These are phyloP conservation scores for Lasioglossum marginatum DNA, from an alignment of 2,888 invertebrate species.

Conservation along the genomic window DNA sequence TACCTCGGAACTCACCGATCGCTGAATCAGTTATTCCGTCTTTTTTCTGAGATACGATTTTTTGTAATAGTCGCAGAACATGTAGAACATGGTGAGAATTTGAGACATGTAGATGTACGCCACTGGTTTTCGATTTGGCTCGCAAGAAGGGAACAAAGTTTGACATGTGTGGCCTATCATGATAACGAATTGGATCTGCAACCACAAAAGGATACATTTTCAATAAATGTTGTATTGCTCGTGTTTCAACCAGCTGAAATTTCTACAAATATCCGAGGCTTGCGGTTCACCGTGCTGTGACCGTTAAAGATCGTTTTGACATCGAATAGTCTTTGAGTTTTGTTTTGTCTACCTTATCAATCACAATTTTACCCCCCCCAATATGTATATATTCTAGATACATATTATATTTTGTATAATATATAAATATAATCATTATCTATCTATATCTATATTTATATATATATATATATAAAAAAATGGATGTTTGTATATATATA, in stretches of 20 bases:
- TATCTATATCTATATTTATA: no score
- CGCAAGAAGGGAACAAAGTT: conserved; percentile 87
- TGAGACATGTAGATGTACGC: conserved; percentile 87
- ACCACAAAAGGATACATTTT: conserved; percentile 63
- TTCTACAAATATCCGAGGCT: not conserved
- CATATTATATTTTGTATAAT: no score
- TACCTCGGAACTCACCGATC: conserved; percentile 7
- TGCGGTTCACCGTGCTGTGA: not conserved
- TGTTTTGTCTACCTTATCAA: not conserved
- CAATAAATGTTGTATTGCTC: not conserved
- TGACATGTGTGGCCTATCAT: conserved; percentile 87
- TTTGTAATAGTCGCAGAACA: conserved; percentile 90
- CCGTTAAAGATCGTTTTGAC: not conserved
- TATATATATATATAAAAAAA: no score
- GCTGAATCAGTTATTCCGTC: conserved; percentile 60
- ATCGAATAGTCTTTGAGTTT: not conserved
- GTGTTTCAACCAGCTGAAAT: not conserved
- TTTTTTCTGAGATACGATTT: conserved; percentile 85
- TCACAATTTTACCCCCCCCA: not conserved
- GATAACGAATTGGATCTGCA: conserved; percentile 89
- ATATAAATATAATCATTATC: no score
- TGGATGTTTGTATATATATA: no score
- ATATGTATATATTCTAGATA: no score
- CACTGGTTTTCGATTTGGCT: conserved; percentile 85
- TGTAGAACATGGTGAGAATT: conserved; percentile 88